Evolutionary conservation across 2,888 invertebrate species (phyloP).

Genomic region (Peribatodes rhomboidaria): DNA sequence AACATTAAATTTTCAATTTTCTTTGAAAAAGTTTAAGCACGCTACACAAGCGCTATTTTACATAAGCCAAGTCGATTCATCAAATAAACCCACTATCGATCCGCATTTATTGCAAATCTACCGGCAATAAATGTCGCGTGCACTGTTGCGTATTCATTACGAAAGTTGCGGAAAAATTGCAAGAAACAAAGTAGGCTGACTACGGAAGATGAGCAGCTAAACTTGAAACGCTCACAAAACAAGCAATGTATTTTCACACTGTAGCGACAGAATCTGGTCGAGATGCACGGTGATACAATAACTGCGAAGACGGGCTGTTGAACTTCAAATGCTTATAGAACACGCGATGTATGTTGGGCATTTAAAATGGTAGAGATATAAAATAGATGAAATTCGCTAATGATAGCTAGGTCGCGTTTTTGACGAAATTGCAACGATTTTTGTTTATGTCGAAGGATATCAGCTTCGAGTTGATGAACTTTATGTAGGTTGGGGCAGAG

Average conservation of each 20-base stretch:
- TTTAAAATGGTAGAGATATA: not conserved
- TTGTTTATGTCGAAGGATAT: conserved; percentile 41
- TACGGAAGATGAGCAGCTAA: conserved; percentile 26
- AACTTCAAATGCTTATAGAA: conserved; percentile 12
- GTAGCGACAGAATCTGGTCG: too few species aligned
- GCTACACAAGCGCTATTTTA: conserved; percentile 3
- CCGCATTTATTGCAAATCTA: conserved; percentile 33
- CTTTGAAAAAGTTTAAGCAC: not conserved
- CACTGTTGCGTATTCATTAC: conserved; percentile 28
- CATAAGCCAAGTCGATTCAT: conserved; percentile 26
- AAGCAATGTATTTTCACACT: conserved; percentile 25
- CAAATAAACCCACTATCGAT: conserved; percentile 27
- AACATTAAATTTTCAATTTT: not conserved
- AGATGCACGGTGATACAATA: not conserved
- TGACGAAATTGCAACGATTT: conserved; percentile 34
- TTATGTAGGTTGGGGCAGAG: conserved; percentile 29
- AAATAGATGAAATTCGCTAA: conserved; percentile 17
- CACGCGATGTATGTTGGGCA: not conserved
- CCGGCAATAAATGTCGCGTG: conserved; percentile 23
- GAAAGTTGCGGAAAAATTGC: conserved; percentile 26
- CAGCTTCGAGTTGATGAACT: conserved; percentile 35
- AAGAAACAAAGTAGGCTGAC: conserved; percentile 17
- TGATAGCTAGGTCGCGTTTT: conserved; percentile 21
- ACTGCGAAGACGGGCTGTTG: conserved; percentile 25
- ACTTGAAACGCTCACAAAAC: conserved; percentile 24